Conservation (phyloP, 2,113 vertebrate genomes). For the Colaptes auratus region DNA sequence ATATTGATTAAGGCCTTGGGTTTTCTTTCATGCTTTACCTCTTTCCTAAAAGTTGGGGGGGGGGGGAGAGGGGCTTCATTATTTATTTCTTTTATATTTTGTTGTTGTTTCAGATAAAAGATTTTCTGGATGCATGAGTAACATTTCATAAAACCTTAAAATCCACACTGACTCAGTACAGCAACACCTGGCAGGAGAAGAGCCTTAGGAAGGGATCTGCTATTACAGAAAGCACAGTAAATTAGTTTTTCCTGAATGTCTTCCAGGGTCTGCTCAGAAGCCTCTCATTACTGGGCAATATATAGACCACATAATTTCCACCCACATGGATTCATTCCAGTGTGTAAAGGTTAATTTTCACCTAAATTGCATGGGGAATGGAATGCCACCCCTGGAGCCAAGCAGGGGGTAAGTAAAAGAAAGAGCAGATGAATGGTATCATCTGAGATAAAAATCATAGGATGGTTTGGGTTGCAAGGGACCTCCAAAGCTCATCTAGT, state of each 20-base stretch:
- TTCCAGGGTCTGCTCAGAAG: constrained; percentile 1
- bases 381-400: neutral
- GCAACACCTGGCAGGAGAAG: neutral
- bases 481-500: too few relatives aligned
- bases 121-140: neutral
- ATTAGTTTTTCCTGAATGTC: neutral
- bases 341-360: constrained; percentile 38
- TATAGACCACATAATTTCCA: neutral
- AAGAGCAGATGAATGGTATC: neutral
- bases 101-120: neutral
- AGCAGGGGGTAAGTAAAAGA: neutral
- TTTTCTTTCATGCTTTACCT: neutral
- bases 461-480: too few relatives aligned
- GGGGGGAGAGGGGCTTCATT: too few relatives aligned
- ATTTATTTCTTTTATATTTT: neutral
- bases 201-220: neutral
- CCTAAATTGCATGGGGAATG: constrained; percentile 37
- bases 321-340: neutral
- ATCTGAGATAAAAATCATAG: neutral
- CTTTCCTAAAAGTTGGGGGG: neutral
- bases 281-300: neutral
- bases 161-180: neutral
- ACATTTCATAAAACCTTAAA: neutral
- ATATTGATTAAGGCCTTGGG: neutral
- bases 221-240: neutral